A percentile compares a stretch with the other conserved stretches of the same genome.
These are phyloP conservation scores for Conus betulinus DNA, from an alignment of 1,140 invertebrate genomes.

Conservation along the genomic window DNA sequence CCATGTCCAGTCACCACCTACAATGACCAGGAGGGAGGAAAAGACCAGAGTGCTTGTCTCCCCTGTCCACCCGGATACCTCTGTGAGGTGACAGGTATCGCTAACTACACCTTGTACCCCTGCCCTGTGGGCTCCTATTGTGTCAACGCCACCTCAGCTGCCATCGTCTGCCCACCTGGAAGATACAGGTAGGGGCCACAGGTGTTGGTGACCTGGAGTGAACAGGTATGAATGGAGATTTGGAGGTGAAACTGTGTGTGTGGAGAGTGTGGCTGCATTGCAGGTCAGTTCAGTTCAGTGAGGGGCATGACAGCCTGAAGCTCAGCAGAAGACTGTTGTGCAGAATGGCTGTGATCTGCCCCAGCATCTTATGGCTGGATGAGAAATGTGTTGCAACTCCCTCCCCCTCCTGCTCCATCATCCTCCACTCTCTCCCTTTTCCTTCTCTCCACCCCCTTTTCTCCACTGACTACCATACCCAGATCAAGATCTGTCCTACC, in stretches of 20 bases:
- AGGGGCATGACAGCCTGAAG: too few relatives aligned
- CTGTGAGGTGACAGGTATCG: constrained; percentile 64
- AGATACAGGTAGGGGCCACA: constrained; percentile 66
- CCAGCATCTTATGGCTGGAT: too few relatives aligned
- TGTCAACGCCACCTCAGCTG: constrained; percentile 57
- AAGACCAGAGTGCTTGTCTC: constrained; percentile 61
- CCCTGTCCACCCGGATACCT: constrained; percentile 69
- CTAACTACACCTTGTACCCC: constrained; percentile 63
- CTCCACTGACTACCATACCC: too few relatives aligned
- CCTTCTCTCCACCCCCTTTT: too few relatives aligned
- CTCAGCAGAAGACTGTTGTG: too few relatives aligned
- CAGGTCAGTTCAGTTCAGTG: too few relatives aligned
- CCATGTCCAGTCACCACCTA: constrained; percentile 65
- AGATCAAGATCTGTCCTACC: too few relatives aligned
- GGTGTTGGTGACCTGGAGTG: background rate
- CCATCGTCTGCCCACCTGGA: constrained; percentile 65
- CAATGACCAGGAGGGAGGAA: constrained; percentile 62
- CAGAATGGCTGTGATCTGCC: too few relatives aligned
- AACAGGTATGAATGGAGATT: background rate
- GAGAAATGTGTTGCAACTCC: too few relatives aligned
- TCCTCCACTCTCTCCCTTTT: too few relatives aligned
- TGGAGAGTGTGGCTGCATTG: too few relatives aligned
- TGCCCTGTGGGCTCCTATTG: constrained; percentile 71
- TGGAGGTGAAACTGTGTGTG: background rate
- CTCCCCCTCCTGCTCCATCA: too few relatives aligned